Base-by-base conservation (phyloP, 2,113 vertebrate species). In the Neomonachus schauinslandi region DNA sequence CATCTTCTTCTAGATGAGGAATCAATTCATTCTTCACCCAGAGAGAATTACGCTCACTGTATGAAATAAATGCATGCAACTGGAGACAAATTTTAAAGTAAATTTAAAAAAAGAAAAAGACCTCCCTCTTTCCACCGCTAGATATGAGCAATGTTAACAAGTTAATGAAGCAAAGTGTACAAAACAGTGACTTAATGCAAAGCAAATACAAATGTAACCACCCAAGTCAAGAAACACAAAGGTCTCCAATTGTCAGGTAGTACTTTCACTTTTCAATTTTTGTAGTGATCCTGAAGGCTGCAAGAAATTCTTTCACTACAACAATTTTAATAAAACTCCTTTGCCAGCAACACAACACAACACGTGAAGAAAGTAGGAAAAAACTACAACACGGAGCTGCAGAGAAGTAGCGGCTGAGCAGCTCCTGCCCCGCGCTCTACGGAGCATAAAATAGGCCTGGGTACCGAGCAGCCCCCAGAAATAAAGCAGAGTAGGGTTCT, bases 41-140 rank as follows among this genome's bases (percentile, higher is more conserved):
- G 39, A 93, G 22, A 0, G 98, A 92, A 16, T 99, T 99, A 0
- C 97, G 98, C 95, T 99, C 99, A 55, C 99, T 99, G 95, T 99
- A 99, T 10, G 99, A 99, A 55, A 99, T 74, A 93, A 99, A 99
- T 0, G 99, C 99, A 0, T 99, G 99, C 21, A 99, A 99, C 53
- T 98, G 94, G 4, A 99, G 55, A 91, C 12, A 92, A 76, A 46
- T 13, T n/a, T 74, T 36, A 51, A 77, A 61, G 51, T 63, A 72
- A 10, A 55, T 63, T 61, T 36, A 7, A 90, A 31, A 28, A 76
- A 36, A 55, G 72, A 61, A 71, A 49, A 76, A 91, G 65, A 18
- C 33, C 7, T 85, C 3, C 55, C 63, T 71, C 19, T 92, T 69
- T 92, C 21, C 31, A 76, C 57, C 51, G 71, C 13, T 31, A 83